These are phyloP conservation scores for Garrulus glandarius DNA, from an alignment of 2,797 vertebrate species.

Conservation along the genomic window DNA sequence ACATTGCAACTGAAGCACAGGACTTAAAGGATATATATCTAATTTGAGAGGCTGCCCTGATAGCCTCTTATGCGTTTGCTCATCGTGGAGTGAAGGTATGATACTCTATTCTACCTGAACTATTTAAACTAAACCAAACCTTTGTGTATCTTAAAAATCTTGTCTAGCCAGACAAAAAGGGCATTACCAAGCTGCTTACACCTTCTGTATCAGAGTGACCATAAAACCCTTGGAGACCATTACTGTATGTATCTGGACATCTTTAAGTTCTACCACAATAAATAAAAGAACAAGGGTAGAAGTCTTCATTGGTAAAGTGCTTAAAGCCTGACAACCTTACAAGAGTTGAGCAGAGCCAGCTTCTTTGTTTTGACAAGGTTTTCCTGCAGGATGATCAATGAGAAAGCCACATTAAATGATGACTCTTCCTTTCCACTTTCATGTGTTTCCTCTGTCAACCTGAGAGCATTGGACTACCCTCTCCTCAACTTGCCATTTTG, in stretches of 20 bases:
- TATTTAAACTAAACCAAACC: not conserved
- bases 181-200: not conserved
- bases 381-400: not conserved
- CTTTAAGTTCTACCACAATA: not conserved
- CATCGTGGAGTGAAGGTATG: not conserved
- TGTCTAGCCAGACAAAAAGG: not conserved
- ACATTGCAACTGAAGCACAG: not conserved
- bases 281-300: not conserved
- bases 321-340: not conserved
- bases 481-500: not conserved
- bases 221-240: not conserved
- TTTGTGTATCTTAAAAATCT: not conserved
- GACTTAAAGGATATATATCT: not conserved
- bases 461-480: not conserved
- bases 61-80: not conserved
- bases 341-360: not conserved
- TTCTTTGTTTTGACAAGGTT: not conserved
- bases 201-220: not conserved
- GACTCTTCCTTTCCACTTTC: not conserved
- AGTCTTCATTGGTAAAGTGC: not conserved
- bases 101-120: not conserved
- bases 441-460: not conserved
- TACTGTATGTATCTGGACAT: not conserved
- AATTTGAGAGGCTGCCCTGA: not conserved
- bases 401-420: not conserved